Base-by-base conservation (phyloP, 1,140 invertebrate species). In the Philopotamus ludificatus region DNA sequence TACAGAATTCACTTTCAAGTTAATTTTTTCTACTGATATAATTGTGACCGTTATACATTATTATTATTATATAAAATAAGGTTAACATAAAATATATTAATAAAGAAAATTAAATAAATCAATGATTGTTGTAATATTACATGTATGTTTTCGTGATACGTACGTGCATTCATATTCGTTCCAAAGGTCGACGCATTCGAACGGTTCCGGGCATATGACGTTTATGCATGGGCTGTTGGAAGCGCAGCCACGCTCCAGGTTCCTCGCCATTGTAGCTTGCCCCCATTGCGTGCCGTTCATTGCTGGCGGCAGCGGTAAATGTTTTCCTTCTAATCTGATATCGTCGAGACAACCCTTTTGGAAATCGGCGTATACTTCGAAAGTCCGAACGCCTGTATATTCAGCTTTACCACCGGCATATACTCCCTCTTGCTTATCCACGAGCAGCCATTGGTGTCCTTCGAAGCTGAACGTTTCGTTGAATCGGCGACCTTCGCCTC, bases 151-250 rank as follows among this genome's bases (percentile, higher is more conserved):
- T 12, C 50, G 39, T 72, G 63, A 74, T 73, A 88, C 92, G 89
- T 82, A 98, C 95, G 93, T 95, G 93, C 95, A 99, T 73, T 97
- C 95, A 72, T 94, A 94, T 79, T 93, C 89, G 78, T 93, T 94
- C 95, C 95, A 99, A 0, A 97, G 85, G 79, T 98, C 95, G 25
- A 95, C 90, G 79, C 97, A 99, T 70, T 94, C 91, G 76, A 96
- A 95, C n/a, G 93, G 92, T 71, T 91, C 89, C 0, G 89, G 89
- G 75, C 95, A 97, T 67, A 91, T 90, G 34, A 95, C 91, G 75
- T 93, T 93, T 47, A 90, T 87, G 75, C 95, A 98, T 18, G 95
- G 94, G 73, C 95, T 94, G 72, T 97, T 95, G 0, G 94, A 96
- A 2, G 91, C 88, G 76, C 97, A 99, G 72, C 93, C 90, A 50